Evolutionary conservation across 2,113 vertebrate species (phyloP).

Genomic region (Chaetorhynchus papuensis): DNA sequence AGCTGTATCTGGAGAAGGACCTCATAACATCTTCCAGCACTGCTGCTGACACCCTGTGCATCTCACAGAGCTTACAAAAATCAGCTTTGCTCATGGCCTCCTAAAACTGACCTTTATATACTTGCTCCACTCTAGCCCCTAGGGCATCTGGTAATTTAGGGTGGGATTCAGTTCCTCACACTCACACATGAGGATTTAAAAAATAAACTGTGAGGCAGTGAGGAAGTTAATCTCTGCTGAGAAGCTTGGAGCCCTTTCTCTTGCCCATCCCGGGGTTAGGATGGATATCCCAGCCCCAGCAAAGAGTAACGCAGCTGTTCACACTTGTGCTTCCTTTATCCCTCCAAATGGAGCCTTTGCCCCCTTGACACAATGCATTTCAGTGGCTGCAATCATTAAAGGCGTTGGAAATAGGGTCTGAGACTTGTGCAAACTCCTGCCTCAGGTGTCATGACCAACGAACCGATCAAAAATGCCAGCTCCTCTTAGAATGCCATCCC

Average conservation of each 20-base stretch:
- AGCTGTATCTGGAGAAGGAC: background rate
- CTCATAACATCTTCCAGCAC: background rate
- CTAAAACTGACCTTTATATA: background rate
- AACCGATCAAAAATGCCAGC: conserved; percentile 62
- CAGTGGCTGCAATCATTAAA: conserved; percentile 51
- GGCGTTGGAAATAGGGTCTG: conserved; percentile 28
- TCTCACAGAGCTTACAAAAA: background rate
- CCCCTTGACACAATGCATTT: conserved; percentile 6
- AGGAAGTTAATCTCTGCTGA: background rate
- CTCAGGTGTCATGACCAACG: conserved; percentile 61
- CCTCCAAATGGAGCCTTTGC: background rate
- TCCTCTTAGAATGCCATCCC: conserved; percentile 54
- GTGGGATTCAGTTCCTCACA: background rate
- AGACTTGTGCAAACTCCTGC: conserved; percentile 53
- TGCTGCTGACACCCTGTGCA: background rate
- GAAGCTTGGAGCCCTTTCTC: background rate
- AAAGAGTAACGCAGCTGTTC: conserved; percentile 8
- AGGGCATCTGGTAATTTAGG: background rate
- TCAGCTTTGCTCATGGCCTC: background rate
- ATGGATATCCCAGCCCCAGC: background rate
- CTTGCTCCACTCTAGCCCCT: background rate
- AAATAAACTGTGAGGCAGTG: background rate
- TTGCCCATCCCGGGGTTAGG: background rate
- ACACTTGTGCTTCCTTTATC: conserved; percentile 34
- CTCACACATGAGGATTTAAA: background rate